Conservation (phyloP, 2,888 invertebrate species). For the Thera britannica region DNA sequence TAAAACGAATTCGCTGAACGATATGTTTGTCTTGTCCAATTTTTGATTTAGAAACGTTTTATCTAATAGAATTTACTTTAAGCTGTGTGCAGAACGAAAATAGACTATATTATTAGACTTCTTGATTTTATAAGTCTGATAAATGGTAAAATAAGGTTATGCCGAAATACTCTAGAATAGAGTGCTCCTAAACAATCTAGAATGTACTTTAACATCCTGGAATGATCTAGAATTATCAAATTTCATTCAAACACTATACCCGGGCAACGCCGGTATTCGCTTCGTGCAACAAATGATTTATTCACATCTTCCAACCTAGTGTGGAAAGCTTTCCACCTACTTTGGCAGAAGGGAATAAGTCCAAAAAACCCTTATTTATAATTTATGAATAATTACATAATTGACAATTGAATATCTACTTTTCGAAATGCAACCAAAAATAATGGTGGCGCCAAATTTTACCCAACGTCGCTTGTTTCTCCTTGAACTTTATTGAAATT, state of each 20-base stretch:
- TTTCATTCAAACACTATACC: too few species aligned
- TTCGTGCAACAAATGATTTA: too few species aligned
- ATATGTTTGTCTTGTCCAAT: constrained; percentile 38
- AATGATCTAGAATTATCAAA: too few species aligned
- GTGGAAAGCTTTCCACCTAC: too few species aligned
- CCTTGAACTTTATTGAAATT: constrained; percentile 48
- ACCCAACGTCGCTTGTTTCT: constrained; percentile 21
- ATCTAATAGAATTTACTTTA: not conserved
- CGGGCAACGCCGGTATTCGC: too few species aligned
- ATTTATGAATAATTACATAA: too few species aligned
- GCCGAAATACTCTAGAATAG: too few species aligned
- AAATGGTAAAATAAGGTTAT: not conserved
- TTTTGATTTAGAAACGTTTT: constrained; percentile 27
- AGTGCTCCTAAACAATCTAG: too few species aligned
- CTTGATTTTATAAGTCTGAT: not conserved
- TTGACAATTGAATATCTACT: not conserved
- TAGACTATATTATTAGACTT: not conserved
- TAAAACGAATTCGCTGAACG: constrained; percentile 50
- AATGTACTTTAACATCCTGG: too few species aligned
- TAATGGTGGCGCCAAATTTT: constrained; percentile 6
- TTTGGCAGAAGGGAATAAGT: too few species aligned
- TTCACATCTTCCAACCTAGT: too few species aligned
- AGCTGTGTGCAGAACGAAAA: not conserved
- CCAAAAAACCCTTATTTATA: too few species aligned
- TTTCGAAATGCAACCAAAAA: not conserved